A percentile compares a stretch with the other conserved stretches of the same genome.
Conservation (phyloP, 30 jellyfish, hydroid and myxozoan genomes). For the Mastigias papua region DNA sequence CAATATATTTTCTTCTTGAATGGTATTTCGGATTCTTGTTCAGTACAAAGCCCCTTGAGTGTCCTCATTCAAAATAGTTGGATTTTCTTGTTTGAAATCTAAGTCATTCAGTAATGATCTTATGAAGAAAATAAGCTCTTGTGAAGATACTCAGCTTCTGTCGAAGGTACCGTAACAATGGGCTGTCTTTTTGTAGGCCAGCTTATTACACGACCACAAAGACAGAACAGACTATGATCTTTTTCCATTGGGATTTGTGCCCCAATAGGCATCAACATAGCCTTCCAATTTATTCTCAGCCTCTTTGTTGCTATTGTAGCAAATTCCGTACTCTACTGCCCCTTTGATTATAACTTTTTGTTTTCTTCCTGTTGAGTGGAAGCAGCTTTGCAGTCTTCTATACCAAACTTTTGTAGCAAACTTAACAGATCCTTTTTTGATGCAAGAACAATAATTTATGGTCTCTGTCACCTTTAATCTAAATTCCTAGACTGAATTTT, state of each 20-base stretch:
- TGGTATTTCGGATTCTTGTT: background rate
- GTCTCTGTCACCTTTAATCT: no score
- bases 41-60: background rate
- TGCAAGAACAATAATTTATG: no score
- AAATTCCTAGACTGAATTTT: no score
- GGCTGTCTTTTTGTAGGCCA: background rate
- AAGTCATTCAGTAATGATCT: background rate
- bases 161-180: constrained; percentile 5
- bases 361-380: no score
- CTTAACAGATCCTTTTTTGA: no score
- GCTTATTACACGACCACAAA: background rate
- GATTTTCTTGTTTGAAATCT: background rate
- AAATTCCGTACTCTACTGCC: constrained; percentile 28
- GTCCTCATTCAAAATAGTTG: background rate
- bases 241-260: background rate
- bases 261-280: constrained; percentile 55
- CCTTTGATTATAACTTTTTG: no score
- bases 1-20: background rate
- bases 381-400: no score
- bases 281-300: constrained; percentile 5
- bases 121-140: background rate
- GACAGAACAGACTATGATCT: background rate
- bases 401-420: no score
- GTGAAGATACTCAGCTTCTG: constrained; percentile 18
- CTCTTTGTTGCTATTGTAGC: no score